Evolutionary conservation across 2,797 vertebrate genomes (phyloP), one percentile per base, ranked within the genome.

Genomic region (Crax fasciolata): DNA sequence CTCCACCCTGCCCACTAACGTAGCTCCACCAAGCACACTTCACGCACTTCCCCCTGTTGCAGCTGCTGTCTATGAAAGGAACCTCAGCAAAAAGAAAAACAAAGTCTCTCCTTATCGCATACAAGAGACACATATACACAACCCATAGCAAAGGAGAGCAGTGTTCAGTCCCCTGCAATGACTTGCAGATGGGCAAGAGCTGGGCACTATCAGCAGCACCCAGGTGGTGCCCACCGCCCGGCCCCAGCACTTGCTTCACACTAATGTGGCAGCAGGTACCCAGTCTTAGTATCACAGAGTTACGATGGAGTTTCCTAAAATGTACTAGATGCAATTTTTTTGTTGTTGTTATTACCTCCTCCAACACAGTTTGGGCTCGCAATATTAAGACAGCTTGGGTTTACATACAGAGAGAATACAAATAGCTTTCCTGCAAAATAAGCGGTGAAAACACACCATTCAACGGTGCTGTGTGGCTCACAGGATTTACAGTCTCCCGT

Each of bases 301-400:
- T 76, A 77, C 0, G 1, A 20, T 28, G 49, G 80, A 79, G 38
- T 51, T 93, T 63, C 75, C 55, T 52, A 15, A 89, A 92, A 76
- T 30, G 7, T 48, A 39, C 59, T 48, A 43, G 28, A 65, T 84
- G 72, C 68, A 39, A 63, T 79, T 91, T 95, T 89, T 81, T 43
- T 58, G 54, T 57, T 90, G 75, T 88, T 94, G 80, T 84, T 90
- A 76, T 90, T 96, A 77, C 83, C 61, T 96, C 95, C 85, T 96
- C 92, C 91, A 85, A 91, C 91, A 70, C 89, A 96, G 91, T 96
- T 95, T 93, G 91, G 80, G 70, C 38, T 92, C 75, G 85, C 59
- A 78, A 52, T 91, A 97, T 96, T 94, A 96, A 96, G 82, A 94
- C 94, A 96, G 95, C 91, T 94, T 96, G 94, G 55, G 91, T 97